Evolutionary conservation across 2,113 vertebrate genomes (phyloP), one percentile per base, ranked within the genome.

Genomic region (Protobothrops mucrosquamatus): DNA sequence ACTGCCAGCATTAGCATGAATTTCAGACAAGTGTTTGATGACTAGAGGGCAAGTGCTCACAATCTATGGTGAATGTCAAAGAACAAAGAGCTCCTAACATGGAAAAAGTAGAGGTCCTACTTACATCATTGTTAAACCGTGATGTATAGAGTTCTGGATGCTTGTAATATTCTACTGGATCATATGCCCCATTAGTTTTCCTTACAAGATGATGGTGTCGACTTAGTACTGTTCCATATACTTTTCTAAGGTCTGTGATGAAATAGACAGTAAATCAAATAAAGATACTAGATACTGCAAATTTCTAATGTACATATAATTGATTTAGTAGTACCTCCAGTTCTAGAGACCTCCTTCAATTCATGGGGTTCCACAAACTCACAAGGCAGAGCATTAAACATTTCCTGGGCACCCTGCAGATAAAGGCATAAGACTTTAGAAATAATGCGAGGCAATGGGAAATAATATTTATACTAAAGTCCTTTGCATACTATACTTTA

Each of bases 361-460:
- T 99, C 99, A 51, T 99, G 98, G 11, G 99, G 99, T 94, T 99
- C 99, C 85, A 99, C 99, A 94, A 98, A 99, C 90, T 99, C 99
- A 95, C 98, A 99, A 23, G 99, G 99, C 91, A 99, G 98, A 92
- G 99, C 99, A 92, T 97, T 99, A 92, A 99, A 98, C 95, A 99
- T 98, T 96, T 99, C 99, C 23, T 99, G 99, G 61, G 99, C 99
- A 94, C 99, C 99, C 99, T 99, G 95, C n/a, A 95, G 93, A 85
- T 43, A 91, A 96, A 51, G 91, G 89, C 0, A 93, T 7, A 55
- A 91, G 56, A 57, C 51, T 24, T 61, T n/a, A 22, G 55, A 86
- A 59, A 86, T 90, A 57, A 51, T 24, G 48, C 52, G 89, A 89
- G 3, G 6, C 39, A 89, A 11, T 61, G 46, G 26, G 87, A 29